phyloP scores from a whole-genome alignment of 2,888 invertebrate genomes.

The Gastracanthus pulcherrimus region DNA sequence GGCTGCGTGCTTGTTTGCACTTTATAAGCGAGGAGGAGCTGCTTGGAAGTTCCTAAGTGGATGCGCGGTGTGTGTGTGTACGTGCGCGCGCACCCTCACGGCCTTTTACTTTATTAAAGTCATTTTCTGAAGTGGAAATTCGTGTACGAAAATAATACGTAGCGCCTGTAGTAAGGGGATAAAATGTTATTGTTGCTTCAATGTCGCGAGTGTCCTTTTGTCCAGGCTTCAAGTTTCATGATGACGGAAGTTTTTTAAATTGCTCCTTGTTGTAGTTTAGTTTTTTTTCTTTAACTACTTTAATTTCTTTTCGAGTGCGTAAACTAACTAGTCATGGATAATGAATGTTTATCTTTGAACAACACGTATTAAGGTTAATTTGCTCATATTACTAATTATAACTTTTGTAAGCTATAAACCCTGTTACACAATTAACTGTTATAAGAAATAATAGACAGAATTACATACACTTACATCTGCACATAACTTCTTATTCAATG shows the following conservation, averaged over 20 bases:
- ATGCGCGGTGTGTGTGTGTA: no score
- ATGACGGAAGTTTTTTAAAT: background rate
- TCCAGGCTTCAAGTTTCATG: background rate
- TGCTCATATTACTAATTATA: no score
- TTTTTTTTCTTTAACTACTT: no score
- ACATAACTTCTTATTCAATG: no score
- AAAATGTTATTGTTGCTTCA: background rate
- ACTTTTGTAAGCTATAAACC: no score
- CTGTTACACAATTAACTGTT: no score
- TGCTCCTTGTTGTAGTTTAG: background rate
- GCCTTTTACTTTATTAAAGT: constrained; percentile 18
- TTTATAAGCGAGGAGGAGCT: background rate
- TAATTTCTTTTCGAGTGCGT: no score
- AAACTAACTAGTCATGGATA: no score
- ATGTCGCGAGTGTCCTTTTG: background rate
- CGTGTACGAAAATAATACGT: constrained; percentile 3
- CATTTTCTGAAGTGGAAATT: constrained; percentile 12
- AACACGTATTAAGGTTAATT: no score
- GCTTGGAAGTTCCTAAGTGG: background rate
- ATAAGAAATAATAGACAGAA: no score
- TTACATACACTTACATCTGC: no score
- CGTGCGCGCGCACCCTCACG: background rate
- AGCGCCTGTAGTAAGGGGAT: background rate
- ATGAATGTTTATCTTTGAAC: no score
- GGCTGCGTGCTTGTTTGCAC: background rate